Conservation (phyloP, 1,140 invertebrate genomes). For the Watersipora subatra region DNA sequence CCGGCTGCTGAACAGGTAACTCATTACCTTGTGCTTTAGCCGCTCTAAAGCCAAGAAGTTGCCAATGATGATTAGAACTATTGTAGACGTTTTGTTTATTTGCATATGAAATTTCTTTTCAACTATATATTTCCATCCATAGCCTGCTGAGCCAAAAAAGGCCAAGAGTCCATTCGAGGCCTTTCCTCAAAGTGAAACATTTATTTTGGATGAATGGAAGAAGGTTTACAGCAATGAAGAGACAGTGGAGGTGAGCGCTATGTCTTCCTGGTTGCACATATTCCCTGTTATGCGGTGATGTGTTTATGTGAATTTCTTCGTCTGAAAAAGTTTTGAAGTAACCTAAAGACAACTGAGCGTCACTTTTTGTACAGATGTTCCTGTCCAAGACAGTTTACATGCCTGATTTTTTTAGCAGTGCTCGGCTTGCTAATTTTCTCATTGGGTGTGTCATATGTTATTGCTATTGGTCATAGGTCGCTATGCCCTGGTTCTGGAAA, state of each 20-base stretch:
- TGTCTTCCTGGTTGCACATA: no score
- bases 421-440: no score
- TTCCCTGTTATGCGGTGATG: no score
- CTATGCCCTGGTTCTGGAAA: constrained; percentile 95
- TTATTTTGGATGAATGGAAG: constrained; percentile 95
- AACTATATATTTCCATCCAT: no score
- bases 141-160: constrained; percentile 53
- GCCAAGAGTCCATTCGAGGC: constrained; percentile 80
- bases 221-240: constrained; percentile 93
- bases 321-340: no score
- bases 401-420: no score
- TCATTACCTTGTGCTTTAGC: neutral
- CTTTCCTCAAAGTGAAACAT: constrained; percentile 74
- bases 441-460: no score
- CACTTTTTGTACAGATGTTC: no score
- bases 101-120: no score
- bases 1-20: neutral
- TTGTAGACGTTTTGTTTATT: neutral
- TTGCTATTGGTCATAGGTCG: constrained; percentile 47
- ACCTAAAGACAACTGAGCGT: no score
- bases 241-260: constrained; percentile 55
- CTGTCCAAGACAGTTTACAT: no score
- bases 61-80: neutral
- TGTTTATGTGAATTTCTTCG: no score
- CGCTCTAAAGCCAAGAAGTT: neutral